A percentile compares a stretch with the other conserved stretches of the same genome.
phyloP scores from a whole-genome alignment of 2,797 vertebrate genomes.

The Falco berigora region DNA sequence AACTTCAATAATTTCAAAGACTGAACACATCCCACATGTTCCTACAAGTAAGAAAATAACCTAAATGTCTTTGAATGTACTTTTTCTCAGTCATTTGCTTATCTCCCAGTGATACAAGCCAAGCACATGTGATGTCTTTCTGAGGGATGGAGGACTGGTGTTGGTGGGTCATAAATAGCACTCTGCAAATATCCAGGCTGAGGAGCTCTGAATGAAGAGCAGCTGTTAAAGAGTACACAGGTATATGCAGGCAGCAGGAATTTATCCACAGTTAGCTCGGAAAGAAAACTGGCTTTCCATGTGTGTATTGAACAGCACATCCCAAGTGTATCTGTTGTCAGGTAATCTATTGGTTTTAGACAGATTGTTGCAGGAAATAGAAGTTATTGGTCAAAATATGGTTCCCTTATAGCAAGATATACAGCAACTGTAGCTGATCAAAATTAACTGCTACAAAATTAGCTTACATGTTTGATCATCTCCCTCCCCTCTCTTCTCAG shows the following conservation, averaged over 20 bases:
- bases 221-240: neutral
- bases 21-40: neutral
- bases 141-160: neutral
- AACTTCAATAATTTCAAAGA: neutral
- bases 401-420: neutral
- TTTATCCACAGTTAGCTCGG: neutral
- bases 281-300: neutral
- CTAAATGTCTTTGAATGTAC: neutral
- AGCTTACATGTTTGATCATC: neutral
- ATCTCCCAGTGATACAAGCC: neutral
- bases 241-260: neutral
- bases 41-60: neutral
- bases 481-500: neutral
- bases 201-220: neutral
- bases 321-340: neutral
- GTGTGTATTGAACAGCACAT: neutral
- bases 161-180: neutral
- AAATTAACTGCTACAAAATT: neutral
- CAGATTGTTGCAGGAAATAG: neutral
- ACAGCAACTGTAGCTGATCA: neutral
- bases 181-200: neutral
- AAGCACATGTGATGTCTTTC: neutral
- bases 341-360: neutral
- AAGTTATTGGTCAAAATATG: neutral
- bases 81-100: neutral